Evolutionary conservation across 2,888 invertebrate genomes (phyloP), one percentile per base, ranked within the genome.

Genomic region (Monopis laevigella): DNA sequence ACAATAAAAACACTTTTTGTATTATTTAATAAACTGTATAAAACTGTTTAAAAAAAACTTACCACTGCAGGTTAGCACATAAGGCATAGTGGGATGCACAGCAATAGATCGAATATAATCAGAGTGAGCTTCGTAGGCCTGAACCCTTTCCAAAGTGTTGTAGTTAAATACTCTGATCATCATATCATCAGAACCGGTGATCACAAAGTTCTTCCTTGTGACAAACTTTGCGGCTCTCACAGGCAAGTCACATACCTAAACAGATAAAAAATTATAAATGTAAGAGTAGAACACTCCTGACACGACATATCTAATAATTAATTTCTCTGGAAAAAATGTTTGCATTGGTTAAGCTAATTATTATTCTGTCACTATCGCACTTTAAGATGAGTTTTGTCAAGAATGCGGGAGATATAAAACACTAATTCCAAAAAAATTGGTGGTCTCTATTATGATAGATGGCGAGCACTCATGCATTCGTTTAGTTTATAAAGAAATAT

Each of bases 41-140:
- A 24, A 24, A n/a, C n/a, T n/a, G n/a, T n/a, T n/a, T 24, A 24
- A 6, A 24, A 24, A 36, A 41, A 51, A 81, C 88, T 71, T 77
- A 96, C 96, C 96, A 71, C 96, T 96, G 67, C 96, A 92, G 0
- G 98, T 98, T 36, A 99, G 84, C 50, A 99, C 89, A 61, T 95
- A 94, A 0, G 99, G 96, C 62, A 98, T 98, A 30, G 96, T 93
- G 3, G 99, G 98, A 78, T 99, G 99, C 8, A 99, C 90, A 5
- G 93, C 94, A 56, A 99, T 96, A 57, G 93, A 94, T 47, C 98
- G 85, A 16, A 99, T 89, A 69, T 99, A 99, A 73, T 99, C 99
- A 1, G 98, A 96, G 71, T 99, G 99, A 0, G 99, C 99, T 67
- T 99, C 99, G 67, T 93, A 98, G 3, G 93, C 87, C 62, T 98